Percentiles rank a stretch among this genome's conserved stretches.
Conservation (phyloP, 2,797 vertebrate species). For the Amblyopsis hoosieri region DNA sequence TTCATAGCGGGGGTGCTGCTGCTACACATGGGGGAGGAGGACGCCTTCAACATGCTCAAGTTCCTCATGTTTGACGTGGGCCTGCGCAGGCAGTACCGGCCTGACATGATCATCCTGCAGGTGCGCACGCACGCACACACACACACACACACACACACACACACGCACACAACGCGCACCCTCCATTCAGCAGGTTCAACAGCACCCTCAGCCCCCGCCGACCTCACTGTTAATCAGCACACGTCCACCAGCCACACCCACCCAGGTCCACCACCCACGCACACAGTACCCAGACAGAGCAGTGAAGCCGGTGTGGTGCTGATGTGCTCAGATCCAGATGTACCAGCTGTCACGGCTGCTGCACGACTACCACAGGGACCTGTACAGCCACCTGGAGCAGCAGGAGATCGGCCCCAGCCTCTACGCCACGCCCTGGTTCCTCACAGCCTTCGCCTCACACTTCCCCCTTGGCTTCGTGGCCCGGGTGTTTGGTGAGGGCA, state of each 20-base stretch:
- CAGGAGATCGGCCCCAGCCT: slow-evolving; percentile 95
- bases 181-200: neutral
- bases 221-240: too few species aligned
- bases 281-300: neutral
- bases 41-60: slow-evolving; percentile 93
- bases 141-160: neutral
- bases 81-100: slow-evolving; percentile 93
- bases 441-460: slow-evolving; percentile 94
- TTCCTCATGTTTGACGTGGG: slow-evolving; percentile 96
- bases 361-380: slow-evolving; percentile 94
- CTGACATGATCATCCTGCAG: slow-evolving; percentile 98
- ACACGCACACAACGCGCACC: neutral
- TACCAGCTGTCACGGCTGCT: slow-evolving; percentile 96
- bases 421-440: slow-evolving; percentile 97
- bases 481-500: slow-evolving; percentile 88
- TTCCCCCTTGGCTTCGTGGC: slow-evolving; percentile 96
- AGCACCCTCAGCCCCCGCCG: neutral
- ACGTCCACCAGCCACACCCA: too few species aligned
- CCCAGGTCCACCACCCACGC: too few species aligned
- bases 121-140: slow-evolving; percentile 61
- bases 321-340: slow-evolving; percentile 90
- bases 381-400: slow-evolving; percentile 91
- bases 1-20: slow-evolving; percentile 94
- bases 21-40: slow-evolving; percentile 94
- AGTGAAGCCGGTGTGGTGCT: slow-evolving; percentile 2